Evolutionary conservation across 2,888 invertebrate species (phyloP).

Genomic region (Ypsolopha sequella): DNA sequence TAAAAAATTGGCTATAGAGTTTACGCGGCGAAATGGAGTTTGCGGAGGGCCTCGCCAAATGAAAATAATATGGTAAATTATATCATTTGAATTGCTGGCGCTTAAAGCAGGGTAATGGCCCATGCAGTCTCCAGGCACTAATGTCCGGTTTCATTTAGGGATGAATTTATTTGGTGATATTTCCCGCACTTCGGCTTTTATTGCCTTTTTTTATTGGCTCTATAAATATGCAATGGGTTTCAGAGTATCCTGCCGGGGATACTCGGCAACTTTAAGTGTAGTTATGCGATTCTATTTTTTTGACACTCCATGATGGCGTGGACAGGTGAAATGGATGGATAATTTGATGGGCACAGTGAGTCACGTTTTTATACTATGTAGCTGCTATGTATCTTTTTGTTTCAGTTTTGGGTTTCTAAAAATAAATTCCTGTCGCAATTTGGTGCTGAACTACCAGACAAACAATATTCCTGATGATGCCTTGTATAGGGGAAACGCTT

Average conservation of each 20-base stretch:
- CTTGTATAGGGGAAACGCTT: too few relatives aligned
- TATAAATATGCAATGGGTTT: constrained; percentile 51
- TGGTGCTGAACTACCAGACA: too few relatives aligned
- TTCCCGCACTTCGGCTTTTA: constrained; percentile 18
- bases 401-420: too few relatives aligned
- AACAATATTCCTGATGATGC: too few relatives aligned
- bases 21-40: constrained; percentile 51
- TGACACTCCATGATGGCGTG: too few relatives aligned
- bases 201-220: constrained; percentile 30
- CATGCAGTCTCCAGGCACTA: constrained; percentile 35
- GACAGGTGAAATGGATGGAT: too few relatives aligned
- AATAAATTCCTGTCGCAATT: too few relatives aligned
- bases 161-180: constrained; percentile 39
- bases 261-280: background rate
- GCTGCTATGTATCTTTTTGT: too few relatives aligned
- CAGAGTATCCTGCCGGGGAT: constrained; percentile 27
- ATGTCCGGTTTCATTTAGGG: constrained; percentile 56
- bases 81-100: constrained; percentile 60
- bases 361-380: too few relatives aligned
- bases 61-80: constrained; percentile 66
- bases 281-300: too few relatives aligned
- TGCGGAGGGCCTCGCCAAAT: constrained; percentile 43
- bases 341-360: too few relatives aligned
- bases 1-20: constrained; percentile 60
- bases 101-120: constrained; percentile 40